Conservation (phyloP, 1,140 invertebrate species). For the Pseudomyrmex gracilis region DNA sequence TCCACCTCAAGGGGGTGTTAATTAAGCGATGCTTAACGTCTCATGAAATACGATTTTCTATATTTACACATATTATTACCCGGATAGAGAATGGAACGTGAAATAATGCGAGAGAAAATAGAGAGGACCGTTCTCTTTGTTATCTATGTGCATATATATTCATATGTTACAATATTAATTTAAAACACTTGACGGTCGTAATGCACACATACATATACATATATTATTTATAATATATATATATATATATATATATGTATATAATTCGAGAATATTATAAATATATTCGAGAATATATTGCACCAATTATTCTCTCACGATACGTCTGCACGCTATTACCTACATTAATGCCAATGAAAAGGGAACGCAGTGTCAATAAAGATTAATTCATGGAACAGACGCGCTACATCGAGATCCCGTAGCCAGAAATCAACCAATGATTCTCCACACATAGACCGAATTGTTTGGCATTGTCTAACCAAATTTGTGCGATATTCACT, state of each 20-base stretch:
- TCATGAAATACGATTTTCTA: constrained; percentile 17
- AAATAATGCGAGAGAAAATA: too few species aligned
- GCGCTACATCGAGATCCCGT: constrained; percentile 1
- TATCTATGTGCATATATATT: too few species aligned
- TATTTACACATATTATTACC: background rate
- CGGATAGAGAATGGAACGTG: too few species aligned
- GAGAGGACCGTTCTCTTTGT: too few species aligned
- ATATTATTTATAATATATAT: too few species aligned
- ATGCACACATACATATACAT: too few species aligned
- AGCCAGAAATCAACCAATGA: constrained; percentile 35
- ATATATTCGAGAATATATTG: too few species aligned
- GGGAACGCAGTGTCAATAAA: constrained; percentile 35
- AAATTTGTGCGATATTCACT: constrained; percentile 26
- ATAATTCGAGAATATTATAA: constrained; percentile 7
- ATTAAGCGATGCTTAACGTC: constrained; percentile 35
- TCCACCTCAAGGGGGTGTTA: constrained; percentile 31
- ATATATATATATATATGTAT: too few species aligned
- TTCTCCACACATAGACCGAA: background rate
- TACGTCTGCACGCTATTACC: constrained; percentile 5
- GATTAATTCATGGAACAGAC: constrained; percentile 56
- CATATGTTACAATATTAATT: too few species aligned
- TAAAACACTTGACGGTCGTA: too few species aligned
- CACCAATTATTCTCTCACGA: background rate
- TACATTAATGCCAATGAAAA: constrained; percentile 27
- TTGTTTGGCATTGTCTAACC: constrained; percentile 24